Base-by-base conservation (phyloP, 2,797 vertebrate genomes). In the Coccyzus lansbergi region DNA sequence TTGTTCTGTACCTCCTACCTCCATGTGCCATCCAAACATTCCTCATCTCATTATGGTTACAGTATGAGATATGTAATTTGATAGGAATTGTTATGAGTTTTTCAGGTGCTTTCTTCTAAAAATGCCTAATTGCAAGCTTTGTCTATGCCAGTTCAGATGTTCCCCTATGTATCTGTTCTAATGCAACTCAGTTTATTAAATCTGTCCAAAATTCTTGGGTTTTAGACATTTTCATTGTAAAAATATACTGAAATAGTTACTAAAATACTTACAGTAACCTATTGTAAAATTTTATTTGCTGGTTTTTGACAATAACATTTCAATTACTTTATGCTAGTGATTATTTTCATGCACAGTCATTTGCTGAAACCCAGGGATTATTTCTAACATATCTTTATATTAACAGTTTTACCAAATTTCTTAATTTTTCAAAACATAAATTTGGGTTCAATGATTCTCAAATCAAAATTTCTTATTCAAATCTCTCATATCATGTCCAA, bases 51-150 rank as follows among this genome's bases (percentile, higher is more conserved):
- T 80, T 59, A 86, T 90, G 71, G 34, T 65, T 68, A 46, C 19
- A 53, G 31, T 46, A 74, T n/a, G 51, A 89, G 94, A 85, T 88
- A 70, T 29, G 12, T 59, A 75, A 74, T 94, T 85, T 93, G 51
- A 55, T 62, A 71, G 48, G 33, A 67, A 11, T 5, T 36, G 12
- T 71, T 29, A 60, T 33, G 16, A 80, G 28, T 16, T 90, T 88
- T 90, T 71, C 56, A 77, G 77, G 36, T 53, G 8, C 5, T 80
- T 93, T 86, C 33, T 75, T 93, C 76, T 69, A 80, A 92, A 86
- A 65, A 18, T 59, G n/a, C 26, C n/a, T 81, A 92, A 78, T 55
- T 76, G 25, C 11, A 76, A 65, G 3, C 2, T 42, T 82, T 87
- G 88, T 56, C 12, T 83, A 33, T 34, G n/a, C 6, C 19, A 60